A percentile compares a stretch with the other conserved stretches of the same genome.
These are phyloP conservation scores for Dione vanillae DNA, from an alignment of 2,888 invertebrate species.

Conservation along the genomic window DNA sequence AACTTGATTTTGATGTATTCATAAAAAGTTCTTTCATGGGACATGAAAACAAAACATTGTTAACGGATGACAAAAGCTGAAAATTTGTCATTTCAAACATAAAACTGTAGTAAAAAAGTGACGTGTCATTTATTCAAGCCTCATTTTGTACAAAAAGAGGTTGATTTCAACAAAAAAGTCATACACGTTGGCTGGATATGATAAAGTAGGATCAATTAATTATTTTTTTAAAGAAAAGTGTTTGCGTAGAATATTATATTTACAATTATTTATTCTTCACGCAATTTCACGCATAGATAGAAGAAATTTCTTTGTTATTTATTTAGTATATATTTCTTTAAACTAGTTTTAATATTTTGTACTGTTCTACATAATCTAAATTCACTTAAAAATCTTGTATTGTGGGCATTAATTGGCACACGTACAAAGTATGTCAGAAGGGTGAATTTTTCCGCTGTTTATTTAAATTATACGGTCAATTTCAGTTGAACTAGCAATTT, in stretches of 20 bases:
- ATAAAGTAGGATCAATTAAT: slow-evolving; percentile 6
- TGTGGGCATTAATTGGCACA: too few species aligned
- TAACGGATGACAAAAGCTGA: neutral
- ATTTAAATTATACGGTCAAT: neutral
- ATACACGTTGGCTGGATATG: neutral
- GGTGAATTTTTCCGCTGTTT: neutral
- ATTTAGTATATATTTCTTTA: too few species aligned
- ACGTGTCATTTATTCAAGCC: slow-evolving; percentile 3
- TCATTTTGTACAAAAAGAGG: neutral
- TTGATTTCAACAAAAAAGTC: neutral
- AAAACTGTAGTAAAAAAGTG: slow-evolving; percentile 1
- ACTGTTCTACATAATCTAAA: too few species aligned
- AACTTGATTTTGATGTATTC: slow-evolving; percentile 6
- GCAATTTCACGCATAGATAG: too few species aligned
- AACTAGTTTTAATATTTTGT: too few species aligned
- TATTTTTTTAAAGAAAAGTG: neutral
- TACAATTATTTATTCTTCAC: too few species aligned
- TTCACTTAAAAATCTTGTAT: too few species aligned
- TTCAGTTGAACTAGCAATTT: neutral
- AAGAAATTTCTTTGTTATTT: too few species aligned
- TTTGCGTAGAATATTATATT: too few species aligned
- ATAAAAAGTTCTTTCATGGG: slow-evolving; percentile 13
- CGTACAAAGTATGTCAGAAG: neutral
- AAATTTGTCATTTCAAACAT: slow-evolving; percentile 5
- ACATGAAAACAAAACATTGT: slow-evolving; percentile 16